phyloP scores from a whole-genome alignment of 2,113 vertebrate genomes.

The Isichthys henryi region DNA sequence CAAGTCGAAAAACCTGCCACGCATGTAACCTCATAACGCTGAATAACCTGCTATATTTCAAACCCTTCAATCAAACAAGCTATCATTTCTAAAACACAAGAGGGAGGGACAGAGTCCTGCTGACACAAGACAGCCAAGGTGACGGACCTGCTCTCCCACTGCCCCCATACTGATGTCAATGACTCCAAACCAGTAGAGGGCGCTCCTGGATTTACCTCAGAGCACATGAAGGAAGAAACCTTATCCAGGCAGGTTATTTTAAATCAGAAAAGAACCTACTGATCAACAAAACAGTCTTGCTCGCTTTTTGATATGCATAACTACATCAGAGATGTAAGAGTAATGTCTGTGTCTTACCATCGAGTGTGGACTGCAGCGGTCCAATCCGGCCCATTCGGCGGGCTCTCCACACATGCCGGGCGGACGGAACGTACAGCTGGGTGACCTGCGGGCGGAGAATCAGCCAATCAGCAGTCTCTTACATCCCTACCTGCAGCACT shows the following conservation, averaged over 20 bases:
- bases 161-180: neutral
- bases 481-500: neutral
- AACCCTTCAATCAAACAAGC: too few species aligned
- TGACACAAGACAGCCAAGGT: too few species aligned
- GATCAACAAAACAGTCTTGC: neutral
- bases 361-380: conserved; percentile 86
- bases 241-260: neutral
- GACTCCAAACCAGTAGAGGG: neutral
- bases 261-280: neutral
- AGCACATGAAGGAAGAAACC: neutral
- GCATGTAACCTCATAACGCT: too few species aligned
- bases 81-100: too few species aligned
- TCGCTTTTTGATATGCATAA: neutral
- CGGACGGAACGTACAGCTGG: conserved; percentile 90
- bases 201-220: neutral
- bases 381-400: conserved; percentile 93
- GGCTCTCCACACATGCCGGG: conserved; percentile 85
- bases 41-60: too few species aligned
- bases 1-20: too few species aligned
- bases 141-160: neutral
- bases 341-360: conserved; percentile 61
- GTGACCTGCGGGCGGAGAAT: conserved; percentile 68
- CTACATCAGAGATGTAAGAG: neutral
- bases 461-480: neutral
- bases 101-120: too few species aligned